Conservation (phyloP, 1,140 invertebrate species). For the Rhopalosiphum padi region DNA sequence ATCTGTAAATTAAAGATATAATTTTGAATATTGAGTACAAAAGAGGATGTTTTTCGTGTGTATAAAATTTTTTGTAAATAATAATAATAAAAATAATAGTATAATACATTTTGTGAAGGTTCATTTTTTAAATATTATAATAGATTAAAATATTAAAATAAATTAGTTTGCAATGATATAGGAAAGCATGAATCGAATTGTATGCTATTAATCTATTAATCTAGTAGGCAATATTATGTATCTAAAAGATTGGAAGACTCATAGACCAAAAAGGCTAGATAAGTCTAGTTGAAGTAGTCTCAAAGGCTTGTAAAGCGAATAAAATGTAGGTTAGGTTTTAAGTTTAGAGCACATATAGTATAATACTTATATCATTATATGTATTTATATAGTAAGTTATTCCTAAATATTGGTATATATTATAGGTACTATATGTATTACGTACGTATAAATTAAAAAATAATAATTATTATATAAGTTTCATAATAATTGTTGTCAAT, state of each 20-base stretch:
- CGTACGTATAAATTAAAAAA: too few relatives aligned
- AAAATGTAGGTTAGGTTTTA: neutral
- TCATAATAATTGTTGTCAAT: neutral
- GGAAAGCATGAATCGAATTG: neutral
- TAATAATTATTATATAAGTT: too few relatives aligned
- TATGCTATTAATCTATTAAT: neutral
- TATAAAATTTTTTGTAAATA: neutral
- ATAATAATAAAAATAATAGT: too few relatives aligned
- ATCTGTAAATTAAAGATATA: conserved; percentile 18
- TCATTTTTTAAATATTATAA: neutral
- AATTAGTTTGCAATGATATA: neutral
- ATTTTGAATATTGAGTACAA: conserved; percentile 14
- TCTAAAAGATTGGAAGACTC: too few relatives aligned
- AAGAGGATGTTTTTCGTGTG: neutral
- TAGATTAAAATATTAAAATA: neutral
- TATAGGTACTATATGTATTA: neutral
- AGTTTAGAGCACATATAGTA: neutral
- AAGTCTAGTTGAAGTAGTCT: too few relatives aligned
- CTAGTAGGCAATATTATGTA: too few relatives aligned
- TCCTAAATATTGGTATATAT: neutral
- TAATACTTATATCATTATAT: too few relatives aligned
- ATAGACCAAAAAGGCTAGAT: too few relatives aligned
- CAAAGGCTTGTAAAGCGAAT: too few relatives aligned
- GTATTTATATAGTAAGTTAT: neutral
- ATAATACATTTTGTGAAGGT: too few relatives aligned